Base-by-base conservation (phyloP, 2,888 invertebrate genomes). In the Leptopilina drosophilae region DNA sequence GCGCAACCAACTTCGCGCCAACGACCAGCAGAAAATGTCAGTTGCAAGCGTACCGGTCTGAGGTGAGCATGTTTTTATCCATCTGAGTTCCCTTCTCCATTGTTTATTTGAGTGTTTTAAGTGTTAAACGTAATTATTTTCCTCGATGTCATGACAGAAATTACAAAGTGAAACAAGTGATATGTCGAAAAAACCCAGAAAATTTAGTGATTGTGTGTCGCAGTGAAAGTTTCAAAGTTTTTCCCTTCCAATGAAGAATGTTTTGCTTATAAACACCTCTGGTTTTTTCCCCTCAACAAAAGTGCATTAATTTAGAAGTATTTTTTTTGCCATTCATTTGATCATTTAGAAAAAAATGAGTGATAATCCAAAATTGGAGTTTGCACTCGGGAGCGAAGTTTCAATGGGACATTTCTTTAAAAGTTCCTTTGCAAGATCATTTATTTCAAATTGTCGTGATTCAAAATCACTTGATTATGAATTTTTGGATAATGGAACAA, bases 341-440 rank as follows among this genome's bases (percentile, higher is more conserved):
- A 15, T 62, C n/a, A 15, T 20, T 8, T 1, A 8, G 5, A n/a
- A 56, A 81, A 83, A 80, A 66, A 89, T 88, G 88, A 80, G 81
- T 69, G 87, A 88, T 56, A 77, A 69, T 62, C 85, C 87, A 64
- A 89, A 86, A 82, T 86, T 91, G 78, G 87, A 90, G 80, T 91
- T 91, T 78, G 89, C 87, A 62, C 85, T 91, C 65, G 91, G 90
- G 33, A 90, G 88, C 81, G 88, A 90, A 81, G 89, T 90, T 77
- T 90, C 90, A 14, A 89, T 92, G 76, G 92, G 92, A 59, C 92
- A 93, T 82, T 92, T 92, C 84, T 94, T 93, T 87, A 93, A 94
- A 89, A 94, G 94, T 87, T 92, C 92, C 81, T 94, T 93, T 88
- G 94, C 94, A 67, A 92, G 93, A 78, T 93, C 93, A 64, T 91